A percentile compares a stretch with the other conserved stretches of the same genome.
Conservation (phyloP, 1,140 invertebrate species). For the Tribolium madens region DNA sequence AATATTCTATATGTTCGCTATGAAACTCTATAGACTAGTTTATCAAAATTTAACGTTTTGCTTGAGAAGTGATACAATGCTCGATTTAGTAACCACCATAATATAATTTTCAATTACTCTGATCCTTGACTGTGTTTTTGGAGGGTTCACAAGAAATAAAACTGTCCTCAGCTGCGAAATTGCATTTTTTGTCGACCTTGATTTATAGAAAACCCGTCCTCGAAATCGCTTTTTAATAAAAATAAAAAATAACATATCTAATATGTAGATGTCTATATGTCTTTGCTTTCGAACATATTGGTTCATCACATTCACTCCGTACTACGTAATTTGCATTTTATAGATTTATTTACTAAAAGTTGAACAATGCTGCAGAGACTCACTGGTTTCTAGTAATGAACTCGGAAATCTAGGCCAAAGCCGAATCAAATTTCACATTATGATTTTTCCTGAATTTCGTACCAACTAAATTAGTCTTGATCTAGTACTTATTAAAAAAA, state of each 20-base stretch:
- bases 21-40: conserved; percentile 4
- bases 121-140: conserved; percentile 11
- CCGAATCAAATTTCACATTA: neutral
- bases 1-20: neutral
- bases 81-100: neutral
- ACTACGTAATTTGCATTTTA: conserved; percentile 22
- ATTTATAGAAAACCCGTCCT: neutral
- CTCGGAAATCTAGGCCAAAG: neutral
- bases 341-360: conserved; percentile 27
- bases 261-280: neutral
- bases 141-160: neutral
- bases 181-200: neutral
- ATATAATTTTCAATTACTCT: conserved; percentile 35
- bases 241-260: conserved; percentile 8
- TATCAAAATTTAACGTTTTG: conserved; percentile 8
- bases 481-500: neutral
- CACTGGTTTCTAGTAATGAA: conserved; percentile 4
- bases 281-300: conserved; percentile 12
- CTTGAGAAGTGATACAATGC: conserved; percentile 14
- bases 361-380: conserved; percentile 5
- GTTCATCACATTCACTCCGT: conserved; percentile 19
- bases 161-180: conserved; percentile 14
- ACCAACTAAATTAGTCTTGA: neutral
- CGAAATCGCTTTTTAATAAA: neutral
- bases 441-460: neutral